These are phyloP conservation scores for Numenius phaeopus DNA, from an alignment of 2,797 vertebrate species.

Conservation along the genomic window DNA sequence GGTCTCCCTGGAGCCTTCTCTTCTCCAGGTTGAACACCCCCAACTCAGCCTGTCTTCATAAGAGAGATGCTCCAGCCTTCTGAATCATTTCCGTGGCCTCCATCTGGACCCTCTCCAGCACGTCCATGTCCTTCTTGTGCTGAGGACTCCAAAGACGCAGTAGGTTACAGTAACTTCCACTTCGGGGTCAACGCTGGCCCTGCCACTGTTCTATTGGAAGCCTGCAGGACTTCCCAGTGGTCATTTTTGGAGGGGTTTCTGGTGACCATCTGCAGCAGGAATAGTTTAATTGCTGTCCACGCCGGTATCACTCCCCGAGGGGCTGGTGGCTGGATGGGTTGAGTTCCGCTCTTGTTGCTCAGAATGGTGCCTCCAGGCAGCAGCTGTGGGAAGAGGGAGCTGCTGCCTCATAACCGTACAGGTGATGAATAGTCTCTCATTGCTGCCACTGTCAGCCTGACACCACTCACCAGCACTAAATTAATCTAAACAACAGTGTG, in stretches of 20 bases:
- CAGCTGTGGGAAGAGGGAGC: neutral
- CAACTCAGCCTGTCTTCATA: no score
- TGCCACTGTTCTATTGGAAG: neutral
- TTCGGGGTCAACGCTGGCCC: neutral
- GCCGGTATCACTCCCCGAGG: rapidly evolving
- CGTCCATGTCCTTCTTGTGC: no score
- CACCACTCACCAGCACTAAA: constrained; percentile 19
- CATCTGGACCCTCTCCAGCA: no score
- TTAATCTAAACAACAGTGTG: constrained; percentile 33
- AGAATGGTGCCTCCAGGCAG: neutral
- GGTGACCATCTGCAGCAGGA: neutral
- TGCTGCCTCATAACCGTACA: neutral
- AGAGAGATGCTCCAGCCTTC: no score
- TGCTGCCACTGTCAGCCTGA: neutral
- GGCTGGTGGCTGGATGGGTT: neutral
- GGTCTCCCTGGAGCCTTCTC: no score
- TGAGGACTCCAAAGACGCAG: neutral
- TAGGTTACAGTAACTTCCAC: neutral
- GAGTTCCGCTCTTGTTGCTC: neutral
- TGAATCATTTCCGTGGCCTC: no score
- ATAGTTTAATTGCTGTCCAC: neutral
- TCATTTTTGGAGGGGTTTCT: neutral
- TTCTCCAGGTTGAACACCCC: no score
- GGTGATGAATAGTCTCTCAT: constrained; percentile 36
- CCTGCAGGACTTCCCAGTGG: neutral